phyloP scores from a whole-genome alignment of 2,888 invertebrate species.

The Drosophila picticornis region DNA sequence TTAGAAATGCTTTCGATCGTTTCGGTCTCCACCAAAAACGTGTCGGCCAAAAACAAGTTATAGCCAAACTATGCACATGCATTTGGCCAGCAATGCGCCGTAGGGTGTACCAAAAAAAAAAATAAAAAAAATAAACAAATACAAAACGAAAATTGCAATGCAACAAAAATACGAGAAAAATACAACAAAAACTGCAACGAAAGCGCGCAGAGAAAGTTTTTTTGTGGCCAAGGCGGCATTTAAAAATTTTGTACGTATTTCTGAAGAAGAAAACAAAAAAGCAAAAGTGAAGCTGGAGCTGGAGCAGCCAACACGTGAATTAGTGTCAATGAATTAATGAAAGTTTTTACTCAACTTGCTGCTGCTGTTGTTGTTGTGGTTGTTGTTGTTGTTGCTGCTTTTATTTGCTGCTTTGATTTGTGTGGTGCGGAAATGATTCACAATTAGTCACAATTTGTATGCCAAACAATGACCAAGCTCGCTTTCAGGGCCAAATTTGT shows the following conservation, averaged over 20 bases:
- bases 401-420: conserved; percentile 32
- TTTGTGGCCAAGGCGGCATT: conserved; percentile 78
- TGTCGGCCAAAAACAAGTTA: conserved; percentile 69
- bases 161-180: conserved; percentile 18
- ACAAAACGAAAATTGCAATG: conserved; percentile 51
- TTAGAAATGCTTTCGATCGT: conserved; percentile 81
- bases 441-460: conserved; percentile 60
- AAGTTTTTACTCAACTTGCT: conserved; percentile 55
- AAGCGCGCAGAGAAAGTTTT: conserved; percentile 80
- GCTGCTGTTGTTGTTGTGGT: neutral
- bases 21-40: conserved; percentile 62
- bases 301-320: conserved; percentile 50
- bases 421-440: conserved; percentile 58
- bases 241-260: conserved; percentile 64
- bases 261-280: conserved; percentile 62
- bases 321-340: conserved; percentile 73
- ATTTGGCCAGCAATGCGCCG: conserved; percentile 44
- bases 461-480: neutral
- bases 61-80: conserved; percentile 75
- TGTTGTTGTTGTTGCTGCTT: neutral
- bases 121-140: neutral
- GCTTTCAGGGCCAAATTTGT: conserved; percentile 43
- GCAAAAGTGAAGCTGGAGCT: conserved; percentile 68
- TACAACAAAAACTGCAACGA: conserved; percentile 69
- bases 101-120: conserved; percentile 46